Conservation (phyloP, 2,888 invertebrate genomes). For the Beris morrisii region DNA sequence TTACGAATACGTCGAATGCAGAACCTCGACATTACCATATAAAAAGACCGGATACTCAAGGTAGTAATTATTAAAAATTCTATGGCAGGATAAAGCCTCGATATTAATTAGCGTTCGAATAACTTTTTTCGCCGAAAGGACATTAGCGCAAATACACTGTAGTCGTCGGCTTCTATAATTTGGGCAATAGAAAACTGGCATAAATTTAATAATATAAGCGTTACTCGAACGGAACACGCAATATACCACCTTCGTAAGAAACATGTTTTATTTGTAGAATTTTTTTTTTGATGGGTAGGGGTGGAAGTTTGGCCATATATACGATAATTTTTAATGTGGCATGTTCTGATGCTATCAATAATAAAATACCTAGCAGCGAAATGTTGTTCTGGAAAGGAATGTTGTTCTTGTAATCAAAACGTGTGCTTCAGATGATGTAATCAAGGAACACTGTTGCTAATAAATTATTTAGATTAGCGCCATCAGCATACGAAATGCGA, state of each 20-base stretch:
- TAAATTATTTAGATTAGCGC: constrained; percentile 6
- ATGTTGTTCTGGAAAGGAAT: constrained; percentile 6
- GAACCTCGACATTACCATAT: too few species aligned
- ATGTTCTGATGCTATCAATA: constrained; percentile 11
- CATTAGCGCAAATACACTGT: not conserved
- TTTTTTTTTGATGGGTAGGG: too few species aligned
- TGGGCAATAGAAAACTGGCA: not conserved
- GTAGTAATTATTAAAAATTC: too few species aligned
- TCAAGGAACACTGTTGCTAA: not conserved
- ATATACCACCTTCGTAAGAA: not conserved
- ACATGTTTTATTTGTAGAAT: not conserved
- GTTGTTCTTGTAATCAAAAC: constrained; percentile 7
- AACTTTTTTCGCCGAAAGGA: not conserved
- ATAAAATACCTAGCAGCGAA: not conserved
- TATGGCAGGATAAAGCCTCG: too few species aligned
- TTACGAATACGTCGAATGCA: too few species aligned
- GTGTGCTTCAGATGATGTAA: not conserved
- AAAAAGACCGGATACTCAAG: too few species aligned
- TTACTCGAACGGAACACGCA: constrained; percentile 7
- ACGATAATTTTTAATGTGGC: constrained; percentile 7
- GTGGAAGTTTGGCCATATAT: too few species aligned
- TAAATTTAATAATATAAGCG: constrained; percentile 6
- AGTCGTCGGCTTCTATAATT: not conserved
- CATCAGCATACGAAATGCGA: too few species aligned
- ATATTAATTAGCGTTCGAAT: not conserved